Base-by-base conservation (phyloP, 2,797 vertebrate genomes). In the Linurgus olivaceus region DNA sequence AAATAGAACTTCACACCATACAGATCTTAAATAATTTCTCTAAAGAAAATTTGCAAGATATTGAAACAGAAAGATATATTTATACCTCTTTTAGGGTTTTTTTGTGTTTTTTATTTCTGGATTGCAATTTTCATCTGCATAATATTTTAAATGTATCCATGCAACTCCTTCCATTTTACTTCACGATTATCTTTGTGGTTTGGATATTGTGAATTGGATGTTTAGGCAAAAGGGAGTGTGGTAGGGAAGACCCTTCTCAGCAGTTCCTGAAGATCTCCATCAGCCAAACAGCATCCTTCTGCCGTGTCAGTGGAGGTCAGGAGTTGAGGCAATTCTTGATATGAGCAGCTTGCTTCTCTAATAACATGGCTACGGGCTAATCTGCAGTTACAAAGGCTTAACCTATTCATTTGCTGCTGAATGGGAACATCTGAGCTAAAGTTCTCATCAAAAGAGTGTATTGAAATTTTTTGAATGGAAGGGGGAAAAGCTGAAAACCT, bases 51-150 rank as follows among this genome's bases (percentile, higher is more conserved):
- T 62, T 59, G 8, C 15, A 59, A 74, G 18, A 23, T 52, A 63
- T 26, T 88, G 42, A 78, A 68, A 9, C 7, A 17, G 31, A 84
- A 62, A 33, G 11, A 47, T 26, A 11, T 9, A 12, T 47, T 57
- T 37, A 11, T 31, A 18, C 4, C 1, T 19, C 63, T 14, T 72
- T 24, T 35, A 15, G 4, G 0, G 2, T 3, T 26, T 45, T 45
- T 63, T 19, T 31, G 0, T 20, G 20, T 40, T 74, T 40, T 62
- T 40, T 62, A 7, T 61, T 24, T 16, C 21, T 45, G 10, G 8
- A 38, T 70, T 62, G 47, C 2, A 1, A 15, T 24, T 77, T 48
- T 73, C 0, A 0, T 29, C 35, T 51, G 9, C 8, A 14, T 54
- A 55, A 16, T 4, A 17, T 73, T 82, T 90, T 86, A 73, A 55